phyloP scores from a whole-genome alignment of 2,888 invertebrate species.

The Zygothrica quintamaculata region DNA sequence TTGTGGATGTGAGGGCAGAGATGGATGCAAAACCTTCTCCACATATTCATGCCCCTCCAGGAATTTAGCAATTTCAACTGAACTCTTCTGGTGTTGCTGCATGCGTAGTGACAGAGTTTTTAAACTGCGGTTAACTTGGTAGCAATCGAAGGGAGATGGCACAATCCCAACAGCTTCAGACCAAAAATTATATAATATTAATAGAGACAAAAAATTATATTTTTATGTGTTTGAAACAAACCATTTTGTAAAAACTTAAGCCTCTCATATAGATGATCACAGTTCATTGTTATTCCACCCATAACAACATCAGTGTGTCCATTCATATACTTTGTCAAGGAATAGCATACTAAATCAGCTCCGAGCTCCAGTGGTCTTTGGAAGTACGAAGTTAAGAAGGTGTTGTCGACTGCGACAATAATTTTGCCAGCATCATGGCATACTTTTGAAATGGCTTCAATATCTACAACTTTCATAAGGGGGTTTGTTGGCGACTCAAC shows the following conservation, averaged over 20 bases:
- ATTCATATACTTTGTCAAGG: conserved; percentile 98
- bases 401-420: conserved; percentile 95
- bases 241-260: conserved; percentile 95
- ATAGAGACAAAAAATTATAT: neutral
- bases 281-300: conserved; percentile 93
- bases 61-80: conserved; percentile 91
- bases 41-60: conserved; percentile 92
- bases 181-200: neutral
- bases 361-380: conserved; percentile 96
- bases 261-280: conserved; percentile 89
- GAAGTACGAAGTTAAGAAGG: conserved; percentile 95
- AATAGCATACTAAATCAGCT: conserved; percentile 96
- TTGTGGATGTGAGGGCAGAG: conserved; percentile 94
- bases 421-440: conserved; percentile 86
- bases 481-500: conserved; percentile 99
- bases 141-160: conserved; percentile 98
- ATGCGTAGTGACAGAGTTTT: conserved; percentile 97
- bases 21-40: conserved; percentile 93
- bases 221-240: conserved; percentile 84
- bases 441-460: conserved; percentile 88
- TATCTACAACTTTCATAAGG: conserved; percentile 94
- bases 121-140: conserved; percentile 94
- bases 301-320: conserved; percentile 99
- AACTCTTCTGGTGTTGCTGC: conserved; percentile 93
- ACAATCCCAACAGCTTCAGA: conserved; percentile 89